These are phyloP conservation scores for Epinephelus coioides DNA, from an alignment of 2,797 vertebrate genomes.

Conservation along the genomic window DNA sequence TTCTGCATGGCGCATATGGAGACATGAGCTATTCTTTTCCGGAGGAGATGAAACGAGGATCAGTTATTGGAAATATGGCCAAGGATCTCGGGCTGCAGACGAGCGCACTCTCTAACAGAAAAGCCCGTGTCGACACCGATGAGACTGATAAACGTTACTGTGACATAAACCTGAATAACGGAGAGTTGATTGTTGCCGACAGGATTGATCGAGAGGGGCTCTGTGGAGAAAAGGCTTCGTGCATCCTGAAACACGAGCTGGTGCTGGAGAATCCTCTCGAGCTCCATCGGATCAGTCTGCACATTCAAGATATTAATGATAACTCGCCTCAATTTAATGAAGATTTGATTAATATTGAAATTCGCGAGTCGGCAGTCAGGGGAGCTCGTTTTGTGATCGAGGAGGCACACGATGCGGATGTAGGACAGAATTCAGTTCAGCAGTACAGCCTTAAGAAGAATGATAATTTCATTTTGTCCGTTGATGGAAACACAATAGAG, in stretches of 20 bases:
- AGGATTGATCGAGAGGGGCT: slow-evolving; percentile 80
- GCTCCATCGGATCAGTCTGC: slow-evolving; percentile 73
- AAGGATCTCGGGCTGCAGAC: slow-evolving; percentile 72
- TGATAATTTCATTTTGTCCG: slow-evolving; percentile 67
- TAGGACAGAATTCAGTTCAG: slow-evolving; percentile 72
- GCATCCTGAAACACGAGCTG: slow-evolving; percentile 81
- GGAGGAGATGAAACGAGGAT: slow-evolving; percentile 65
- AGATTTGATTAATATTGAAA: slow-evolving; percentile 58
- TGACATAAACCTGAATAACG: slow-evolving; percentile 65
- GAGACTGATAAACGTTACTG: slow-evolving; percentile 58
- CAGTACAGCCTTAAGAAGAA: slow-evolving; percentile 77
- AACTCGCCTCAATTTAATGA: slow-evolving; percentile 82
- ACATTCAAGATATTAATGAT: slow-evolving; percentile 86
- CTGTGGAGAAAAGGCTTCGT: slow-evolving; percentile 73
- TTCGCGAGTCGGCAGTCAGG: neutral
- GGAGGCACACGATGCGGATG: slow-evolving; percentile 73
- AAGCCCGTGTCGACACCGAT: slow-evolving; percentile 67
- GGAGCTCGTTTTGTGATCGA: slow-evolving; percentile 71
- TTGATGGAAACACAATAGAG: slow-evolving; percentile 60
- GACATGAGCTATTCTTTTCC: slow-evolving; percentile 56
- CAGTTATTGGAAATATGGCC: slow-evolving; percentile 62
- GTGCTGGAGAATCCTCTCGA: slow-evolving; percentile 85
- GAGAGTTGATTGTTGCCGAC: slow-evolving; percentile 71
- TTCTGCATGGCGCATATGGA: slow-evolving; percentile 15
- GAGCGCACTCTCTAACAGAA: slow-evolving; percentile 39